Evolutionary conservation across 2,797 vertebrate genomes (phyloP).

Genomic region (Myotis myotis): DNA sequence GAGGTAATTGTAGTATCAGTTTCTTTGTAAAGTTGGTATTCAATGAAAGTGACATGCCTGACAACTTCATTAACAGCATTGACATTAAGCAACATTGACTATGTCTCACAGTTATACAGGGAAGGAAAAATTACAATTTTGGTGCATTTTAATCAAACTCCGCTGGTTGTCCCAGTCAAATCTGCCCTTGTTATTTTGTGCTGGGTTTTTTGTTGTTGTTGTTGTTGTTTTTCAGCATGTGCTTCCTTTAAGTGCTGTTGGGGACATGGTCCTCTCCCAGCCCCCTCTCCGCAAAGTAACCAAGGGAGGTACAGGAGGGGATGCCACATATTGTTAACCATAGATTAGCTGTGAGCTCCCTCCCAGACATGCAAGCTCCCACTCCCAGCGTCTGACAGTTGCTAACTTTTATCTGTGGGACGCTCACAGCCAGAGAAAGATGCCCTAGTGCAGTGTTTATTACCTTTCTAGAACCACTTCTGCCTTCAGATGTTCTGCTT

Average conservation of each 20-base stretch:
- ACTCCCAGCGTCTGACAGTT: slow-evolving; percentile 62
- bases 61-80: slow-evolving; percentile 85
- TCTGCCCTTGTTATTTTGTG: slow-evolving; percentile 65
- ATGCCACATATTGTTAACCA: slow-evolving; percentile 38
- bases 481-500: slow-evolving; percentile 44
- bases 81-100: slow-evolving; percentile 82
- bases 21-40: slow-evolving; percentile 84
- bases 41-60: slow-evolving; percentile 82
- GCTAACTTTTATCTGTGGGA: slow-evolving; percentile 80
- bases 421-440: slow-evolving; percentile 59
- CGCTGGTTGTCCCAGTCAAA: background rate
- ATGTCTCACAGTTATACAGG: slow-evolving; percentile 77
- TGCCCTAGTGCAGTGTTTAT: slow-evolving; percentile 61
- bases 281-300: slow-evolving; percentile 54
- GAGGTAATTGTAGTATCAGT: slow-evolving; percentile 83
- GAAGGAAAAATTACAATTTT: slow-evolving; percentile 70
- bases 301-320: slow-evolving; percentile 56
- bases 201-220: background rate
- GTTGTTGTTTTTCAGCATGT: background rate
- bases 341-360: slow-evolving; percentile 67
- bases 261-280: slow-evolving; percentile 66
- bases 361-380: slow-evolving; percentile 70
- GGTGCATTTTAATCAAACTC: slow-evolving; percentile 80
- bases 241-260: slow-evolving; percentile 53
- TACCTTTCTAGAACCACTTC: slow-evolving; percentile 48